These are phyloP conservation scores for Drosophila cardini DNA, from an alignment of 1,140 invertebrate species.

Conservation along the genomic window DNA sequence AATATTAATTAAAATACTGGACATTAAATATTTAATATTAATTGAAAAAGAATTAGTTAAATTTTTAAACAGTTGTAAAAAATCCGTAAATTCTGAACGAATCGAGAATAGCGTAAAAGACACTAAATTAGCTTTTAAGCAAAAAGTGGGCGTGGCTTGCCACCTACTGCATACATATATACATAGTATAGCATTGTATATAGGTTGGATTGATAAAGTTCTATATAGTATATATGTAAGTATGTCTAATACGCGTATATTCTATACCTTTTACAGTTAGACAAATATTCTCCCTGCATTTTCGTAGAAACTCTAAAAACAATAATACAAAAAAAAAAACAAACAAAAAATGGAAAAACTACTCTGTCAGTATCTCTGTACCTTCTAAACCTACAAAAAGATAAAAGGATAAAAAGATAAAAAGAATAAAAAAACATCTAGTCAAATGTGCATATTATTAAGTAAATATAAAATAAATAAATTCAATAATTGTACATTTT, in stretches of 20 bases:
- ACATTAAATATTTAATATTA: constrained; percentile 32
- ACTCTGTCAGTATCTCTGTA: constrained; percentile 74
- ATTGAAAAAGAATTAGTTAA: constrained; percentile 61
- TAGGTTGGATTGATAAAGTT: constrained; percentile 5
- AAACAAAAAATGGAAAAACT: constrained; percentile 14
- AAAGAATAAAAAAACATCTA: constrained; percentile 44
- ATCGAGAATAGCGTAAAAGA: constrained; percentile 69
- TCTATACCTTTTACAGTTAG: constrained; percentile 1
- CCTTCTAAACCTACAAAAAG: constrained; percentile 64
- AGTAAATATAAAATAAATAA: constrained; percentile 62
- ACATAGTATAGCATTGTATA: constrained; percentile 10
- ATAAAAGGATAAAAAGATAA: neutral
- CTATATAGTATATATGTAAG: constrained; percentile 2
- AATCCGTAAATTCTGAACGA: constrained; percentile 26
- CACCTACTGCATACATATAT: constrained; percentile 34
- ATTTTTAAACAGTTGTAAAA: constrained; percentile 53
- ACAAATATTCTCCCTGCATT: constrained; percentile 24
- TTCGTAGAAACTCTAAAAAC: constrained; percentile 11
- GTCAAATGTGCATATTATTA: constrained; percentile 65
- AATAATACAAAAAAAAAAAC: constrained; percentile 1
- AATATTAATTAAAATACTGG: constrained; percentile 20
- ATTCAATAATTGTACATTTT: constrained; percentile 77
- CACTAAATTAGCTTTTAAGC: constrained; percentile 77
- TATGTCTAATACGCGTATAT: constrained; percentile 21
- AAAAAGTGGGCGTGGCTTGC: constrained; percentile 52